Evolutionary conservation across 1,140 invertebrate genomes (phyloP), one percentile per base, ranked within the genome.

Genomic region (Bathynomus jamesi): DNA sequence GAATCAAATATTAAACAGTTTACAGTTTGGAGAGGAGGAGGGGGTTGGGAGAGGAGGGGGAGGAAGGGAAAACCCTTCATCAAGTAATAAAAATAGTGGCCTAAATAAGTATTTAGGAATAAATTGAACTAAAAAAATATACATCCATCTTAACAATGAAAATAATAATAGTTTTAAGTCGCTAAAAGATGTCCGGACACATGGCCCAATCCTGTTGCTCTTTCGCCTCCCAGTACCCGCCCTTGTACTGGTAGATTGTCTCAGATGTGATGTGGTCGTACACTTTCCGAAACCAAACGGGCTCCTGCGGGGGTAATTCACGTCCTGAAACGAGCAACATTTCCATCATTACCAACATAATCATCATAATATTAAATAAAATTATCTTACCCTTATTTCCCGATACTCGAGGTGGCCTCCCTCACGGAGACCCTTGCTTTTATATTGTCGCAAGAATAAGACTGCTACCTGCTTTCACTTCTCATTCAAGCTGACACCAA

Each of bases 141-240:
- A n/a, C n/a, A n/a, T n/a, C n/a, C n/a, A n/a, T n/a, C n/a, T n/a
- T 40, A 40, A 40, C 17, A 40, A 40, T 40, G 32, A 40, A 8
- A 40, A 40, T 40, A 40, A 40, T 40, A 40, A 7, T 40, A 40
- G 17, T 40, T 8, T 8, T 40, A 40, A 30, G 53, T 30, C 60
- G 67, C 75, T 80, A 94, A 85, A 91, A 99, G 82, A 99, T 98
- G 81, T 96, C 88, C 25, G 95, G 95, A 87, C 96, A 99, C 79
- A 82, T 84, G 28, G 85, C 82, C 95, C 96, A 99, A 82, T 99
- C 90, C 80, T 90, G 87, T 73, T 86, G 89, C 74, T 87, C 86
- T 85, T 99, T 99, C 81, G 87, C 89, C 68, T 92, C 85, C 97
- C 97, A 99, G 84, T 99, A 99, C 77, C 89, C 87, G 71, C 90